Evolutionary conservation across 1,140 invertebrate genomes (phyloP).

Genomic region (Caenorhabditis remanei): DNA sequence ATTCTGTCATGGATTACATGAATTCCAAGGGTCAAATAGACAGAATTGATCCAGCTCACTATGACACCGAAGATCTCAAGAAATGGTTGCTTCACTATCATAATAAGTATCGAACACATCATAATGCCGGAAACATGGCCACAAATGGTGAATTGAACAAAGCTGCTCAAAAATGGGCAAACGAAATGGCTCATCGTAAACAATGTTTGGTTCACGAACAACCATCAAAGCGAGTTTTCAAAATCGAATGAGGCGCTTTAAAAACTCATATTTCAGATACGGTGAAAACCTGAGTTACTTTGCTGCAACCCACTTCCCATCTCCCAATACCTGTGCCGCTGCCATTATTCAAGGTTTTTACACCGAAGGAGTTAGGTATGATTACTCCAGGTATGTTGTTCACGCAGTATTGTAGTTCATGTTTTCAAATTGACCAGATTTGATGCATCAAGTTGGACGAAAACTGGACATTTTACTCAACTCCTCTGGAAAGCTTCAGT

Average conservation of each 20-base stretch:
- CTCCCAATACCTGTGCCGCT: conserved; percentile 41
- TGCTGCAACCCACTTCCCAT: conserved; percentile 43
- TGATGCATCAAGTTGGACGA: conserved; percentile 8
- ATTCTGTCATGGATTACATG: conserved; percentile 43
- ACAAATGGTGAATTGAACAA: conserved; percentile 18
- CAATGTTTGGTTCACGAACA: conserved; percentile 53
- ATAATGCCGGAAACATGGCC: conserved; percentile 21
- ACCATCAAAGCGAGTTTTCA: conserved; percentile 19
- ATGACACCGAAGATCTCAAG: conserved; percentile 48
- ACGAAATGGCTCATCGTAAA: conserved; percentile 36
- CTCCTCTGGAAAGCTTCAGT: conserved; percentile 53
- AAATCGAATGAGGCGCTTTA: neutral
- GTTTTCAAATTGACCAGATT: conserved; percentile 34
- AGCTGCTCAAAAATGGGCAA: conserved; percentile 60
- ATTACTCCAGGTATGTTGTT: conserved; percentile 58
- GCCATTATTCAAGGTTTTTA: conserved; percentile 60
- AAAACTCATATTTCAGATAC: conserved; percentile 56
- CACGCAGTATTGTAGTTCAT: neutral
- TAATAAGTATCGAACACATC: conserved; percentile 54
- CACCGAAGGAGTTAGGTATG: conserved; percentile 57
- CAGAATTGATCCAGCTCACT: conserved; percentile 13
- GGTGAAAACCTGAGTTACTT: conserved; percentile 65
- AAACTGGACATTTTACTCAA: conserved; percentile 64
- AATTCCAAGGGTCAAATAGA: neutral
- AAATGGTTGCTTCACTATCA: conserved; percentile 52